Base-by-base conservation (phyloP, 2,888 invertebrate species). In the Archaeoteleia sp. region DNA sequence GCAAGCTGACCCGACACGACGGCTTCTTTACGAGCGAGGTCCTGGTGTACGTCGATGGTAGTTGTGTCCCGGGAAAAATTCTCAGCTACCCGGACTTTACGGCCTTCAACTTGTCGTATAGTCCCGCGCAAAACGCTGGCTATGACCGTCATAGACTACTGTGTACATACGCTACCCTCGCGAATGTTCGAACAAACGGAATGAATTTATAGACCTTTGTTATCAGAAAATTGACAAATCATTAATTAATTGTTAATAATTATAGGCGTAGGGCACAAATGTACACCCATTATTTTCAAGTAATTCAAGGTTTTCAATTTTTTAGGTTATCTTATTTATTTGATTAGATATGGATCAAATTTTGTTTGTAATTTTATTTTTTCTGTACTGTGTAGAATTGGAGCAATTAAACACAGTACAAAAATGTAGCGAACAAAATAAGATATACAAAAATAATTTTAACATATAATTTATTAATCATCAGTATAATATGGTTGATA, bases 11-110 rank as follows among this genome's bases (percentile, higher is more conserved):
- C 73, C 67, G 43, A 70, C 72, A 73, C 75, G 73, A 74, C 72
- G 74, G 74, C 75, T 78, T 73, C 75, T 79, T 80, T 79, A 79
- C 78, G 79, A 78, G 66, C 75, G 61, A 23, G 49, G 70, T 67
- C 49, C 37, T 54, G 62, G 71, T 74, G 70, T 73, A 74, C 74
- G 74, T 78, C 78, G 76, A 78, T 77, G 75, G 67, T 66, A 68
- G 57, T 69, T 67, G 71, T 68, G 68, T 67, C 67, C 57, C 70
- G 51, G 57, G 70, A 74, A 78, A 78, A 79, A 74, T 77, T 76
- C 74, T 71, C 70, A 67, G 70, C 67, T 73, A 65, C 68, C 67
- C 65, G 67, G 72, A 58, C 72, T 77, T 79, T 79, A 79, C 75
- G 76, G 75, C 68, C 74, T 49, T 66, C 70, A 65, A 71, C 73